phyloP scores from a whole-genome alignment of 2,113 vertebrate species.

The Nettapus auritus region DNA sequence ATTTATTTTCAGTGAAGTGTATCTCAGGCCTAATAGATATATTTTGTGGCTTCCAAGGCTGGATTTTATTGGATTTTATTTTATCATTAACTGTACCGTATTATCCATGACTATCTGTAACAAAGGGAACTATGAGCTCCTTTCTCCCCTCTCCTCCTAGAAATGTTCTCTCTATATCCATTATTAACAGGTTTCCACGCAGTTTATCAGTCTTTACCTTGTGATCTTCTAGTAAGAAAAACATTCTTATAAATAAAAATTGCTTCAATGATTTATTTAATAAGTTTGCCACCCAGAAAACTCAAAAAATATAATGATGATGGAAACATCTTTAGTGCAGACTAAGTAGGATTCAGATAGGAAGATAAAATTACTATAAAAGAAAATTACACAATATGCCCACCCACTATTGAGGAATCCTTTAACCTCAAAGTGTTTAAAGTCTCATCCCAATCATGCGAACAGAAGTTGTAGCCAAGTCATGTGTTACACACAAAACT shows the following conservation, averaged over 20 bases:
- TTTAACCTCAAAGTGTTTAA: slow-evolving; percentile 58
- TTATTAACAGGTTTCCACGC: background rate
- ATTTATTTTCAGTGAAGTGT: background rate
- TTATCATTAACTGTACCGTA: background rate
- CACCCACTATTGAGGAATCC: slow-evolving; percentile 50
- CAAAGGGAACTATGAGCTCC: too few species aligned
- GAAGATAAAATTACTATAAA: background rate
- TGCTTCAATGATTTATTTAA: background rate
- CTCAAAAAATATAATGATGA: background rate
- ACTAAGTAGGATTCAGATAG: slow-evolving; percentile 11
- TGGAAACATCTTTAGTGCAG: background rate
- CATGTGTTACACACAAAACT: slow-evolving; percentile 46
- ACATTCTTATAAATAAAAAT: background rate
- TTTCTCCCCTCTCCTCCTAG: too few species aligned
- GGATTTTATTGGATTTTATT: background rate
- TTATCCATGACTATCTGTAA: background rate
- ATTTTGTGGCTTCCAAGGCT: background rate
- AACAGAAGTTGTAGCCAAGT: slow-evolving; percentile 38
- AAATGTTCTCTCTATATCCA: background rate
- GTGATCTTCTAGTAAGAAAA: background rate
- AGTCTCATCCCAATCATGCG: slow-evolving; percentile 12
- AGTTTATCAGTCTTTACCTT: background rate
- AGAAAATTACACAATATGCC: slow-evolving; percentile 47
- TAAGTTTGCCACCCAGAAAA: slow-evolving; percentile 9
- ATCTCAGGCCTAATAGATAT: background rate